Percentiles rank a stretch among this genome's conserved stretches.
phyloP scores from a whole-genome alignment of 2,113 vertebrate species.

The Polypterus senegalus region DNA sequence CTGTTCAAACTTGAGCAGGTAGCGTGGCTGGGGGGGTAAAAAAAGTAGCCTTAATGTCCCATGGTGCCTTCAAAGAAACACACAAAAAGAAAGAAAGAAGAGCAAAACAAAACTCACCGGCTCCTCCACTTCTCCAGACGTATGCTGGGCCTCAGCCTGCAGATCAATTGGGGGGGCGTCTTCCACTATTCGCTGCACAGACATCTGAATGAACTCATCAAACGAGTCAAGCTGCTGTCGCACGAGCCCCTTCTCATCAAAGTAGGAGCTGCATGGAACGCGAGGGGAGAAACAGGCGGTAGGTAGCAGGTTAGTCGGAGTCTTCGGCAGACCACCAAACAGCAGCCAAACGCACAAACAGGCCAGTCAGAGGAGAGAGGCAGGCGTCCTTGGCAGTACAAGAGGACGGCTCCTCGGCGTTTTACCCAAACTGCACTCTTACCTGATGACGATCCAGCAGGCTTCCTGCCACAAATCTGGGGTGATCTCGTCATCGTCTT shows the following conservation, averaged over 20 bases:
- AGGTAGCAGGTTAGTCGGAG: too few relatives aligned
- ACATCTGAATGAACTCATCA: conserved; percentile 98
- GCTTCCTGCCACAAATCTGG: conserved; percentile 96
- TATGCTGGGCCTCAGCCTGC: conserved; percentile 94
- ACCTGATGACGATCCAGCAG: conserved; percentile 98
- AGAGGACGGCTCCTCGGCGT: too few relatives aligned
- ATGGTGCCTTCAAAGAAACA: too few relatives aligned
- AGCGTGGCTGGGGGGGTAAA: conserved; percentile 71
- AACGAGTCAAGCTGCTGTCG: conserved; percentile 95
- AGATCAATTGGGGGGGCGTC: conserved; percentile 94
- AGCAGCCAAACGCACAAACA: not conserved
- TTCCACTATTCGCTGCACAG: conserved; percentile 94
- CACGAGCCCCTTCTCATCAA: conserved; percentile 95
- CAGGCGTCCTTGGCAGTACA: too few relatives aligned
- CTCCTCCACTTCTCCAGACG: conserved; percentile 90
- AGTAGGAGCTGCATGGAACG: conserved; percentile 69
- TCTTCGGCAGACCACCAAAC: not conserved
- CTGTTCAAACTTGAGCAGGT: conserved; percentile 92
- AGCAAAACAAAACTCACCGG: conserved; percentile 63
- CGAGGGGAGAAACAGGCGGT: not conserved
- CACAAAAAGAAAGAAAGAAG: not conserved
- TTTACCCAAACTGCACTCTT: conserved; percentile 5
- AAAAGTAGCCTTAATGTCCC: conserved; percentile 14
- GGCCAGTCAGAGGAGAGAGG: not conserved
- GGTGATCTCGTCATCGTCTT: conserved; percentile 96